Evolutionary conservation across 2,797 vertebrate genomes (phyloP).

Genomic region (Champsocephalus esox): DNA sequence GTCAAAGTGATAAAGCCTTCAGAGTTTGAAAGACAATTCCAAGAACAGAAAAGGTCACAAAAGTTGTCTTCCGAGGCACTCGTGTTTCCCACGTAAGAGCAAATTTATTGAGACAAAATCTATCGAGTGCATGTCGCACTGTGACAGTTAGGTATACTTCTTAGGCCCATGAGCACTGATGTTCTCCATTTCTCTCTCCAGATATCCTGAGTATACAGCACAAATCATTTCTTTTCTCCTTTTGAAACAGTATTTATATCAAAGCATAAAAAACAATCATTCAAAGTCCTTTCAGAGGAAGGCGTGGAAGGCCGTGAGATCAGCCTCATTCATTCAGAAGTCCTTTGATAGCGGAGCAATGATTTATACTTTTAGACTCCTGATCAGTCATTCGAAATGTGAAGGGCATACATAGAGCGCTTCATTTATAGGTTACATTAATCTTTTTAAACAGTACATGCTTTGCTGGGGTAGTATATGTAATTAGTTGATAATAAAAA

Average conservation of each 20-base stretch:
- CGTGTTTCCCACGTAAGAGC: slow-evolving; percentile 96
- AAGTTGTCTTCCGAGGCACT: slow-evolving; percentile 92
- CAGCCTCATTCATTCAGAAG: slow-evolving; percentile 68
- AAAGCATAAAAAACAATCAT: slow-evolving; percentile 91
- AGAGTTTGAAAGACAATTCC: slow-evolving; percentile 77
- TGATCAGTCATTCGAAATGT: slow-evolving; percentile 46
- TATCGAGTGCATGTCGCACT: slow-evolving; percentile 90
- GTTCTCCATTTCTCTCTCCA: slow-evolving; percentile 91
- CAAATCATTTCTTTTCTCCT: slow-evolving; percentile 89
- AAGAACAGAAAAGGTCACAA: slow-evolving; percentile 92
- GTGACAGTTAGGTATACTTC: slow-evolving; percentile 89
- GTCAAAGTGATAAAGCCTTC: slow-evolving; percentile 73
- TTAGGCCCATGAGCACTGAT: slow-evolving; percentile 91
- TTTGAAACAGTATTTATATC: slow-evolving; percentile 94
- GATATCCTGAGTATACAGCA: slow-evolving; percentile 96
- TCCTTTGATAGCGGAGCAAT: slow-evolving; percentile 59
- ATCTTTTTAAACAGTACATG: slow-evolving; percentile 49
- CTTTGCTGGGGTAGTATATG: slow-evolving; percentile 44
- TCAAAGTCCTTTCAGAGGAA: slow-evolving; percentile 89
- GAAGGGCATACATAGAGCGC: slow-evolving; percentile 44
- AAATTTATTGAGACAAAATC: slow-evolving; percentile 98
- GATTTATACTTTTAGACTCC: slow-evolving; percentile 71
- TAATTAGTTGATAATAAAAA: slow-evolving; percentile 2
- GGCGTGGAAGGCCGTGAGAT: slow-evolving; percentile 78
- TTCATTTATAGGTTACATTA: slow-evolving; percentile 48